phyloP scores from a whole-genome alignment of 2,888 invertebrate species.

The Dioctria rufipes region DNA sequence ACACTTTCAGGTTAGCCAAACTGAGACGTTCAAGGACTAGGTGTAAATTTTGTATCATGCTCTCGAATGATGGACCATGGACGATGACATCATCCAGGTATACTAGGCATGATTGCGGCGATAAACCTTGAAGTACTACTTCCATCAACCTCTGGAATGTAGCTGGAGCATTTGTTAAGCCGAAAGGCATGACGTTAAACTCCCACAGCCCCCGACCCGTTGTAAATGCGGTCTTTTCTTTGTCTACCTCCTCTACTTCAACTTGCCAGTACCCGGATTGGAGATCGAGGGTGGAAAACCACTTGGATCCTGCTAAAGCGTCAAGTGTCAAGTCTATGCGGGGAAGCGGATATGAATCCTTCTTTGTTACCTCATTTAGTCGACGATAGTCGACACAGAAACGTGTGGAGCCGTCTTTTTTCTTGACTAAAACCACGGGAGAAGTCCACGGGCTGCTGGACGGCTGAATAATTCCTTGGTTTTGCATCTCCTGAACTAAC shows the following conservation, averaged over 20 bases:
- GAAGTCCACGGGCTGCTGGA: too few species aligned
- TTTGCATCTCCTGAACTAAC: neutral
- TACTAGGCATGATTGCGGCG: neutral
- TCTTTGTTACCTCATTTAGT: too few species aligned
- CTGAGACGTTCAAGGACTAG: too few species aligned
- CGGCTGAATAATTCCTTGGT: neutral
- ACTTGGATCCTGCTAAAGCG: neutral
- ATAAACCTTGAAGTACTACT: neutral
- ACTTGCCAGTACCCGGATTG: neutral
- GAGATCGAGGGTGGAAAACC: neutral
- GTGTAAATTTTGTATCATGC: too few species aligned
- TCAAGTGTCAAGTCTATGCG: neutral
- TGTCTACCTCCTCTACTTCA: neutral
- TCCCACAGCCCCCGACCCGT: neutral
- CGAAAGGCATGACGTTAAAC: neutral
- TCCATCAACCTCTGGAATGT: neutral
- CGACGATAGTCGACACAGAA: too few species aligned
- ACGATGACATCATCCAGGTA: neutral
- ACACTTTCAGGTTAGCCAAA: too few species aligned
- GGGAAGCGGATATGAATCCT: too few species aligned
- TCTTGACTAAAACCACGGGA: neutral
- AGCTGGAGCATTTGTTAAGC: neutral
- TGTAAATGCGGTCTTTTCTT: neutral
- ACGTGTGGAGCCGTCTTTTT: too few species aligned
- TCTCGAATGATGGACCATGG: neutral